Percentiles rank a stretch among this genome's conserved stretches.
Conservation (phyloP, 2,888 invertebrate genomes). For the Oxycera nigricornis region DNA sequence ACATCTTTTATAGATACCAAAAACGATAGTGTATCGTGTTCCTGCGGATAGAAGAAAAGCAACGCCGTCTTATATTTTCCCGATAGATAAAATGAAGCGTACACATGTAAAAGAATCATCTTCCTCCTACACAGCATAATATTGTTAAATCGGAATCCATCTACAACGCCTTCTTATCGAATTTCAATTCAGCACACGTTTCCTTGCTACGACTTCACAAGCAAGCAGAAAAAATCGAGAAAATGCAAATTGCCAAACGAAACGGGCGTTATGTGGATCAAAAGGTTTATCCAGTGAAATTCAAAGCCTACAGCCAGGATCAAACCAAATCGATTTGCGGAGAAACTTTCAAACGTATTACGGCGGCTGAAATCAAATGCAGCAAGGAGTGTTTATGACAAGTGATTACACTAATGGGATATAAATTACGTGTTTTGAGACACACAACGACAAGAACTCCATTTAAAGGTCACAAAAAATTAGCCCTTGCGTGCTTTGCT, state of each 20-base stretch:
- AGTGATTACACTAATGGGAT: constrained; percentile 5
- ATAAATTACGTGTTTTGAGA: no score
- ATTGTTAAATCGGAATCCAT: constrained; percentile 15
- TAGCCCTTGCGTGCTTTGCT: no score
- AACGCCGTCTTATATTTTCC: background rate
- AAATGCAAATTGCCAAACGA: constrained; percentile 37
- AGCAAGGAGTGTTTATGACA: background rate
- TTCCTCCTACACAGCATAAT: background rate
- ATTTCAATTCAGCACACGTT: constrained; percentile 34
- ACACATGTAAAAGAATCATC: background rate
- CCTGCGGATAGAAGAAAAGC: constrained; percentile 64
- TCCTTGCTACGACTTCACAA: background rate
- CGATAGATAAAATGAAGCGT: constrained; percentile 5
- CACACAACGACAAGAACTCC: no score
- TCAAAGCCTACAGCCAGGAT: constrained; percentile 4
- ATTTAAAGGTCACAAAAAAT: no score
- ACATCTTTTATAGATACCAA: constrained; percentile 82
- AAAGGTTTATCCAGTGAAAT: constrained; percentile 31
- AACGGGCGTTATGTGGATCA: constrained; percentile 11
- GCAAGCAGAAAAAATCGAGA: background rate
- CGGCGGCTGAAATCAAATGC: background rate
- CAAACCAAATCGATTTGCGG: constrained; percentile 29
- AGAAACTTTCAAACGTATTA: background rate
- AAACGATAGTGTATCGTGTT: constrained; percentile 79
- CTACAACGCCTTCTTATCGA: constrained; percentile 18